Conservation (phyloP, 1,140 invertebrate genomes). For the Ceratosolen solmsi region DNA sequence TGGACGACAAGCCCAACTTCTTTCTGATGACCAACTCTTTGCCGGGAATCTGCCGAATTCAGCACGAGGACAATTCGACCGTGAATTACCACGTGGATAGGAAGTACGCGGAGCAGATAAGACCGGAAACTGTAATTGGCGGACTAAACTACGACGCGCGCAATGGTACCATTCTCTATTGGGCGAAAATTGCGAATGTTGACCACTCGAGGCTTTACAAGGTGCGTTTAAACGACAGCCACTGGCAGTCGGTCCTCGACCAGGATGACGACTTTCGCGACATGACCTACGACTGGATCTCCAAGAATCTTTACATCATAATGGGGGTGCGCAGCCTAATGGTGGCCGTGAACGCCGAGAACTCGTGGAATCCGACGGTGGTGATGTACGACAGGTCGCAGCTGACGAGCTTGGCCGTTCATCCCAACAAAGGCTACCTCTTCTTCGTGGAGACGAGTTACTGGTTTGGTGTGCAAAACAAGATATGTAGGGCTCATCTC, state of each 20-base stretch:
- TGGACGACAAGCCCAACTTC: conserved; percentile 42
- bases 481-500: conserved; percentile 35
- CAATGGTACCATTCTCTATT: conserved; percentile 31
- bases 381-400: conserved; percentile 34
- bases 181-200: conserved; percentile 45
- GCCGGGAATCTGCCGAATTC: conserved; percentile 38
- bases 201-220: conserved; percentile 47
- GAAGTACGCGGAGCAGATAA: conserved; percentile 44
- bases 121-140: conserved; percentile 40
- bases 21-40: conserved; percentile 39
- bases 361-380: conserved; percentile 40
- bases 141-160: conserved; percentile 44
- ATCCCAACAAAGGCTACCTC: conserved; percentile 45
- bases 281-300: conserved; percentile 43
- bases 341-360: conserved; percentile 38
- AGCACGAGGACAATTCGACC: conserved; percentile 42
- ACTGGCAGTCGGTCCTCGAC: conserved; percentile 34
- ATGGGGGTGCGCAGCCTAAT: conserved; percentile 43
- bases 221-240: conserved; percentile 43
- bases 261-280: conserved; percentile 50
- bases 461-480: conserved; percentile 42
- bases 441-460: conserved; percentile 45
- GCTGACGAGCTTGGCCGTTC: conserved; percentile 36
- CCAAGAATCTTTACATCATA: conserved; percentile 45
- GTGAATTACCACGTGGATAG: conserved; percentile 37